These are phyloP conservation scores for Crax fasciolata DNA, from an alignment of 2,797 vertebrate species.

Conservation along the genomic window DNA sequence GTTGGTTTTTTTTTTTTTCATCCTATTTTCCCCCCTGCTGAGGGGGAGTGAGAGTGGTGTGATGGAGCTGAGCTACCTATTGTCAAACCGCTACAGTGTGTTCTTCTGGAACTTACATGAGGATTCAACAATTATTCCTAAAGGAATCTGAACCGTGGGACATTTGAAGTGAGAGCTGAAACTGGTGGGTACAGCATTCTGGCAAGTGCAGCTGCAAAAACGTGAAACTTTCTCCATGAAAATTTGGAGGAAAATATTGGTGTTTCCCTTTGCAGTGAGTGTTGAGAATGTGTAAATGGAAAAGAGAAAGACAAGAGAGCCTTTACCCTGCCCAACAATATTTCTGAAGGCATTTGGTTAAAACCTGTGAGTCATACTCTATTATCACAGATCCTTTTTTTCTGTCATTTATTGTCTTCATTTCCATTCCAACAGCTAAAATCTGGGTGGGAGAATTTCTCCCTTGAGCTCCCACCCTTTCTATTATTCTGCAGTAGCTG, in stretches of 20 bases:
- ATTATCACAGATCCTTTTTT: neutral
- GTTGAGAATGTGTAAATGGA: conserved; percentile 37
- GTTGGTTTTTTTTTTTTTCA: neutral
- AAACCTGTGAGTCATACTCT: neutral
- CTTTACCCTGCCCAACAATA: neutral
- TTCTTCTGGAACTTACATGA: neutral
- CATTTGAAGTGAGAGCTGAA: conserved; percentile 26
- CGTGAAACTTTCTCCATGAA: conserved; percentile 50
- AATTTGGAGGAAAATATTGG: conserved; percentile 22
- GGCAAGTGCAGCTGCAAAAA: conserved; percentile 68
- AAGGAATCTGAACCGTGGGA: conserved; percentile 53
- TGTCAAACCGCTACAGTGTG: neutral
- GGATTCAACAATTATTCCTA: neutral
- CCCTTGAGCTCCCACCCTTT: neutral
- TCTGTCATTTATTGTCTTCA: neutral
- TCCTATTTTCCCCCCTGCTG: neutral
- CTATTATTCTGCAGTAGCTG: neutral
- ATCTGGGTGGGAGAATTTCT: neutral
- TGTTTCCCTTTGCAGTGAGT: conserved; percentile 35
- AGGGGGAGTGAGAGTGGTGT: neutral
- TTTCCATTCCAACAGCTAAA: conserved; percentile 18
- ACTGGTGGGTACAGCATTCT: conserved; percentile 38
- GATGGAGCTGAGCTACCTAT: neutral
- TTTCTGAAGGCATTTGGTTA: conserved; percentile 39
- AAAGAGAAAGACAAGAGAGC: conserved; percentile 23